phyloP scores from a whole-genome alignment of 2,888 invertebrate genomes.

The Mermis nigrescens region DNA sequence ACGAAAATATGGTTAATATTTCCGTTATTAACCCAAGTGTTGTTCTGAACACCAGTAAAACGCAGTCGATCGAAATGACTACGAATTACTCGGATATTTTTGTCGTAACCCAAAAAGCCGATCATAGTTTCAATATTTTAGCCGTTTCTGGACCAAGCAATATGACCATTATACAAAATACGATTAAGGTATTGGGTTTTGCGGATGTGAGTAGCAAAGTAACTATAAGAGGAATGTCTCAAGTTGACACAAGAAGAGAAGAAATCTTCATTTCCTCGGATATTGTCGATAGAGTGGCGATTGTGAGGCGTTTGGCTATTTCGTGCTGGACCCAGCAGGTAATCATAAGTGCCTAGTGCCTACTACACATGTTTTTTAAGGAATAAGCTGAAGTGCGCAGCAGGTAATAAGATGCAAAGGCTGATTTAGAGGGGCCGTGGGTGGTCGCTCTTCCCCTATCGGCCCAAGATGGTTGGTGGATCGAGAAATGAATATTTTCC shows the following conservation, averaged over 20 bases:
- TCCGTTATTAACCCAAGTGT: neutral
- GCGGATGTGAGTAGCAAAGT: neutral
- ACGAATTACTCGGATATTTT: neutral
- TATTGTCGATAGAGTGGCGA: neutral
- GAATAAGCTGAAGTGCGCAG: too few species aligned
- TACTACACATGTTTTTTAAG: too few species aligned
- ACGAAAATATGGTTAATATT: conserved; percentile 1
- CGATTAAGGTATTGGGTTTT: neutral
- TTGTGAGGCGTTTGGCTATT: neutral
- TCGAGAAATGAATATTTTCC: too few species aligned
- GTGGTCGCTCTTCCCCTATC: too few species aligned
- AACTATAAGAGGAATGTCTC: neutral
- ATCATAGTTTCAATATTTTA: neutral
- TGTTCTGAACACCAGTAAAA: neutral
- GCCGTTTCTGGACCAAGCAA: neutral
- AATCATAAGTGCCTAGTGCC: too few species aligned
- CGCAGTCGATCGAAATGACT: neutral
- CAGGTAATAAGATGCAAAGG: too few species aligned
- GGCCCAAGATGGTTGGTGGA: too few species aligned
- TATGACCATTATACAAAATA: neutral
- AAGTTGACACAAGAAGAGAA: neutral
- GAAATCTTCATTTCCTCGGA: neutral
- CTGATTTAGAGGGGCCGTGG: too few species aligned
- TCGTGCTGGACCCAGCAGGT: neutral
- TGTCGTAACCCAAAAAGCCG: neutral